Evolutionary conservation across 2,113 vertebrate genomes (phyloP), one percentile per base, ranked within the genome.

Genomic region (Oenanthe oenanthe): DNA sequence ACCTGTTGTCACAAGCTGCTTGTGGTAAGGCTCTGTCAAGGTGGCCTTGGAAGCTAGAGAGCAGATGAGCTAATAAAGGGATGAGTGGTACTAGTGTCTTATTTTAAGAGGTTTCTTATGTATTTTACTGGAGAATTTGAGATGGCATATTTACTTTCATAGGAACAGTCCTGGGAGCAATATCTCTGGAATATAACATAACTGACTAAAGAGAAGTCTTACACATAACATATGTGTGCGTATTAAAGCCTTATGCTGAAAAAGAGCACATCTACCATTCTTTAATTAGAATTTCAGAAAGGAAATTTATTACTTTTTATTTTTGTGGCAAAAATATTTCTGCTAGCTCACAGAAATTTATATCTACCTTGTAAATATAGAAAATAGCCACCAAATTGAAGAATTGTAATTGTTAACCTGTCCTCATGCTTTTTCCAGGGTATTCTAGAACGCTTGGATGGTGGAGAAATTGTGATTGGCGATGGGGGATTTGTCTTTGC

Each of bases 401-500:
- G 81, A 67, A 61, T 60, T 72, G 29, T 51, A 57, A 19, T 89
- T 22, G 12, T 83, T 93, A 90, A 94, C 13, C 6, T 72, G 79
- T 42, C 8, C 10, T 65, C 1, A 2, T 66, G 40, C 29, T 81
- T 75, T 93, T 63, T 96, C 73, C 72, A 99, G 99, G 98, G 98
- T 38, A 98, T 99, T 96, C 81, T 99, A 93, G 98, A 99, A 96
- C 98, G 99, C 38, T 96, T 99, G 94, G 97, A 98, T n/a, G 97
- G 97, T 4, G 99, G 99, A 42, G 99, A 99, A 96, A 84, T 99
- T 74, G 98, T 99, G 40, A 98, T 99, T 36, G 99, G 99, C 93
- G 99, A 99, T 79, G 99, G 99, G 57, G 99, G 99, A 17, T 99
- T 99, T 94, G 99, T 99, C 85, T 98, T 99, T 92, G 98, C 99